phyloP scores from a whole-genome alignment of 1,140 invertebrate genomes.

The Dendroctonus valens region DNA sequence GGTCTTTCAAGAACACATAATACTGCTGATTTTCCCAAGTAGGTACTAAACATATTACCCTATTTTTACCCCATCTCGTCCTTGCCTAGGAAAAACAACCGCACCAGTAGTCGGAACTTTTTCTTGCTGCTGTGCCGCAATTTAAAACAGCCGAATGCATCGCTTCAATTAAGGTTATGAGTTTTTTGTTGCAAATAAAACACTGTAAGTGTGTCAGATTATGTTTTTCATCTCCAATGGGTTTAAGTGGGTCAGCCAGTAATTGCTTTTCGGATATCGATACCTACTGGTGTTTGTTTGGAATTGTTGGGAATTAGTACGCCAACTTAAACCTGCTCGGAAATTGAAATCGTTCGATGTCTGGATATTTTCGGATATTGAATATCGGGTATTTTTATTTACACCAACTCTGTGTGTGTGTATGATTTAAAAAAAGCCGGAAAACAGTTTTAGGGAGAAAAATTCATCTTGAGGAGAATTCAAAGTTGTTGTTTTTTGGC shows the following conservation, averaged over 20 bases:
- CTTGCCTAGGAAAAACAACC: not conserved
- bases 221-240: slow-evolving; percentile 9
- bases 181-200: slow-evolving; percentile 10
- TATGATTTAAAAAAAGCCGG: too few relatives aligned
- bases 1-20: slow-evolving; percentile 2
- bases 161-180: slow-evolving; percentile 2
- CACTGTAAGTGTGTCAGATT: slow-evolving; percentile 6
- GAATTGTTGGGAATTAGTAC: not conserved
- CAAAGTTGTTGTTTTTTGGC: too few relatives aligned
- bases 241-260: slow-evolving; percentile 10
- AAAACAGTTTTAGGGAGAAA: too few relatives aligned
- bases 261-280: slow-evolving; percentile 13
- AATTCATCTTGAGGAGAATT: too few relatives aligned
- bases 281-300: slow-evolving; percentile 8
- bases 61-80: not conserved
- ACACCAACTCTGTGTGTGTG: too few relatives aligned
- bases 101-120: not conserved
- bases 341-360: not conserved
- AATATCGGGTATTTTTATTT: too few relatives aligned
- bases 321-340: not conserved
- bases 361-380: too few relatives aligned
- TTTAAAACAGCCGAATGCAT: not conserved
- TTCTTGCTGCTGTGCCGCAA: too few relatives aligned
- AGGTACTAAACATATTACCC: slow-evolving; percentile 2
- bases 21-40: not conserved